Conservation (phyloP, 1,140 invertebrate species). For the Camponotus pennsylvanicus region DNA sequence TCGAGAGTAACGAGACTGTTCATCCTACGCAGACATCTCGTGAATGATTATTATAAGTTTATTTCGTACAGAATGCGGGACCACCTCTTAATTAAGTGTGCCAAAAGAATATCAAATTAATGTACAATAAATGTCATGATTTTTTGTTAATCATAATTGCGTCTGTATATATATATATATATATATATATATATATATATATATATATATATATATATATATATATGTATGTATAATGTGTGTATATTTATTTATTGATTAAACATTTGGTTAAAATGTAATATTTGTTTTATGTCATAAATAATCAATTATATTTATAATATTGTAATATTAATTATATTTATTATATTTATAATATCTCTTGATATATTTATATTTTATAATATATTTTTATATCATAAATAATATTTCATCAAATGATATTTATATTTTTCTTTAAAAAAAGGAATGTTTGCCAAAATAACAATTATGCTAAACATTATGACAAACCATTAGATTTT, state of each 20-base stretch:
- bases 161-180: neutral
- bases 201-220: too few relatives aligned
- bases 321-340: too few relatives aligned
- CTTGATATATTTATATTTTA: too few relatives aligned
- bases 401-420: neutral
- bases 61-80: neutral
- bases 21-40: slow-evolving; percentile 57
- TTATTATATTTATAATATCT: too few relatives aligned
- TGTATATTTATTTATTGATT: neutral
- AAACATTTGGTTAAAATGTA: too few relatives aligned
- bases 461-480: neutral
- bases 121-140: neutral
- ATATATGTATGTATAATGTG: neutral
- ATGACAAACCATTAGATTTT: neutral
- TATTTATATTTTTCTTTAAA: neutral
- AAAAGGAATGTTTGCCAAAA: neutral
- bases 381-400: neutral
- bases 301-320: too few relatives aligned
- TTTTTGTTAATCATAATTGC: neutral
- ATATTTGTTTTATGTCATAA: too few relatives aligned
- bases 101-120: neutral
- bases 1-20: slow-evolving; percentile 61
- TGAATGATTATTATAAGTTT: slow-evolving; percentile 39
- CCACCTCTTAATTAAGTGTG: slow-evolving; percentile 26
- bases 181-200: neutral